phyloP scores from a whole-genome alignment of 2,797 vertebrate species.

The Hemitrygon akajei region DNA sequence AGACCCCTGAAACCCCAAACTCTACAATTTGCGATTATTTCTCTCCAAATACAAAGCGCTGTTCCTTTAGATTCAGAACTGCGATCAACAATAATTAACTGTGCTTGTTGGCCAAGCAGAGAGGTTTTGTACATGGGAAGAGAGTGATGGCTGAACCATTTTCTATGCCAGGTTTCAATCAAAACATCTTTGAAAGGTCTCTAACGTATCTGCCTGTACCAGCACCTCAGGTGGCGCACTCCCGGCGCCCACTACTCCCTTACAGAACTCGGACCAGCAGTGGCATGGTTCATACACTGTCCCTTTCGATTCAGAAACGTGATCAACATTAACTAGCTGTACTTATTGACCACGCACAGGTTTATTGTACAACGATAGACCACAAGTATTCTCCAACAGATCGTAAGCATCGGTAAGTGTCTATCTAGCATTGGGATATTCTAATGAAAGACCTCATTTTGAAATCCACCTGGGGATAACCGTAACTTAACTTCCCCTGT shows the following conservation, averaged over 20 bases:
- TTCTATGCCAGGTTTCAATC: no score
- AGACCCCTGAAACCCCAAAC: neutral
- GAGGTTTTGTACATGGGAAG: neutral
- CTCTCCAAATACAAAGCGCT: neutral
- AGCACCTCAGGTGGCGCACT: no score
- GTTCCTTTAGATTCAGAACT: constrained; percentile 1
- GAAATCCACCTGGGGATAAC: neutral
- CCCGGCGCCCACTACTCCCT: no score
- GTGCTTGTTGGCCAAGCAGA: neutral
- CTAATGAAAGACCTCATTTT: neutral
- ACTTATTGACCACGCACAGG: neutral
- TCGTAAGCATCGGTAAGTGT: neutral
- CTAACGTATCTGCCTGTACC: no score
- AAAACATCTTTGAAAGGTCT: no score
- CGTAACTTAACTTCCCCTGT: neutral
- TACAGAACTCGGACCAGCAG: no score
- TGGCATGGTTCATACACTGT: neutral
- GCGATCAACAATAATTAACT: neutral
- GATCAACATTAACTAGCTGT: neutral
- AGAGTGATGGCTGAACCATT: no score
- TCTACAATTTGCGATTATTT: constrained; percentile 3
- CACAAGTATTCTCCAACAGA: no score
- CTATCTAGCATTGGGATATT: neutral
- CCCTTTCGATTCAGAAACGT: neutral
- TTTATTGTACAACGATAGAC: neutral